phyloP scores from a whole-genome alignment of 2,113 vertebrate species.

The Chlamydotis undulata region DNA sequence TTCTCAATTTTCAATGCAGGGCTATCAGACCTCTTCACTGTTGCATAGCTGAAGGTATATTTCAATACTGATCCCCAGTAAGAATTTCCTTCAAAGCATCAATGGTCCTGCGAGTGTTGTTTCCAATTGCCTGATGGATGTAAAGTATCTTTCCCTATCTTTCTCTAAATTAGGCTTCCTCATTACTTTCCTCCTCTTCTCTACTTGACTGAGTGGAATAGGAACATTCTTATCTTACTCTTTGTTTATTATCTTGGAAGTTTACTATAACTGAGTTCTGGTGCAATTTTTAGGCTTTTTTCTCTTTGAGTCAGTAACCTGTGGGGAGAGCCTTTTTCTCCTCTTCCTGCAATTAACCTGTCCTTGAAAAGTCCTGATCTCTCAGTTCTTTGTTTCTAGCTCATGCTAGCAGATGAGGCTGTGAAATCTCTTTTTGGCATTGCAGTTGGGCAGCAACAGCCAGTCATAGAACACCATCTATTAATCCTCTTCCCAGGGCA shows the following conservation, averaged over 20 bases:
- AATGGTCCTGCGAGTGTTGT: accelerated
- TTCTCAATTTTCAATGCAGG: not conserved
- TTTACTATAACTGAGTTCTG: not conserved
- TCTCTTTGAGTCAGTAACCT: not conserved
- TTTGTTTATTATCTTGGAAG: not conserved
- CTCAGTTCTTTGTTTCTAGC: not conserved
- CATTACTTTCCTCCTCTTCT: not conserved
- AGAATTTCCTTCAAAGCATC: not conserved
- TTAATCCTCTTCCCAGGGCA: not conserved
- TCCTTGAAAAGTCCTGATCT: not conserved
- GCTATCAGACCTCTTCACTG: not conserved
- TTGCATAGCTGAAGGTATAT: not conserved
- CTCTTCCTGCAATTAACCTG: not conserved
- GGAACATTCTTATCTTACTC: not conserved
- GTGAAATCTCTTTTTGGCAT: not conserved
- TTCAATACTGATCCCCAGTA: not conserved
- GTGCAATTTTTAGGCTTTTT: not conserved
- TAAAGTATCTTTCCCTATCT: not conserved
- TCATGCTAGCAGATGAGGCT: not conserved
- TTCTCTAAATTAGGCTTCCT: not conserved
- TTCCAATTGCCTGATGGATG: not conserved
- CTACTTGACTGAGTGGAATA: not conserved
- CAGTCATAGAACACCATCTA: not conserved
- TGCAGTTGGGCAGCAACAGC: not conserved
- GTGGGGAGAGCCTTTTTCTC: not conserved